phyloP scores from a whole-genome alignment of 2,113 vertebrate species.

The Aptenodytes patagonicus region DNA sequence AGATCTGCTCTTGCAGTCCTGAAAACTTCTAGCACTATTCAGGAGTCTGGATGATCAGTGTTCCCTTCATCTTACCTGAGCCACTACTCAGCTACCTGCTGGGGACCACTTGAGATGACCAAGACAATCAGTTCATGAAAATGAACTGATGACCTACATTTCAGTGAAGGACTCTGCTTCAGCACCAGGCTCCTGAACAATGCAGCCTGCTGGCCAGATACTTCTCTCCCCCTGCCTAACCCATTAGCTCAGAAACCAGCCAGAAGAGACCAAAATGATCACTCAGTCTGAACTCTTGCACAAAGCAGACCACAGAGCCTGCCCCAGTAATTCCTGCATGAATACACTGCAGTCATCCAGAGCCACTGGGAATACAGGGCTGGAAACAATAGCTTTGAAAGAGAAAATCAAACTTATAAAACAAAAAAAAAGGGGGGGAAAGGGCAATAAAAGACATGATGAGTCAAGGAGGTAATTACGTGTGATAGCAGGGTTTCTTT shows the following conservation, averaged over 20 bases:
- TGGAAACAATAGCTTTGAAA: slow-evolving; percentile 45
- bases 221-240: neutral
- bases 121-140: neutral
- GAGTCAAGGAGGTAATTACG: slow-evolving; percentile 28
- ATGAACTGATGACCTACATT: neutral
- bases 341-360: slow-evolving; percentile 7
- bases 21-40: neutral
- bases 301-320: slow-evolving; percentile 29
- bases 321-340: slow-evolving; percentile 19
- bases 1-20: neutral
- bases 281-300: slow-evolving; percentile 30
- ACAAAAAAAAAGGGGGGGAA: neutral
- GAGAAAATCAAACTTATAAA: slow-evolving; percentile 30
- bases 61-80: neutral
- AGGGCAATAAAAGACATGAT: neutral
- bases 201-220: neutral
- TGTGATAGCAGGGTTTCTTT: slow-evolving; percentile 36
- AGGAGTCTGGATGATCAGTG: neutral
- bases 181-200: neutral
- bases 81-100: neutral
- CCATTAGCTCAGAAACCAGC: neutral
- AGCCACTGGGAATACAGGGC: slow-evolving; percentile 36
- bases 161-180: neutral
- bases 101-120: neutral
- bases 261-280: neutral